phyloP scores from a whole-genome alignment of 1,140 invertebrate genomes.

The Helicoverpa armigera region DNA sequence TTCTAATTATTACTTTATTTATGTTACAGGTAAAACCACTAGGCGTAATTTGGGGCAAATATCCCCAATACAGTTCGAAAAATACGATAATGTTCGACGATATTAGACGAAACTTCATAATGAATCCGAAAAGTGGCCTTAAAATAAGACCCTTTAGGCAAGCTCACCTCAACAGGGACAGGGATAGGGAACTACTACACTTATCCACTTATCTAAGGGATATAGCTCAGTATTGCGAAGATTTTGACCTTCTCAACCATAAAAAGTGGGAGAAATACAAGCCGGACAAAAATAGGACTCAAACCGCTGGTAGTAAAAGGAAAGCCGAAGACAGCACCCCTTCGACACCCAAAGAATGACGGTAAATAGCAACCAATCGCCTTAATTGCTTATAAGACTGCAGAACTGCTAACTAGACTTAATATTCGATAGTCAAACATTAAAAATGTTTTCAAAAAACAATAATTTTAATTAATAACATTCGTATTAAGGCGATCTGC shows the following conservation, averaged over 20 bases:
- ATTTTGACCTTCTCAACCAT: conserved; percentile 95
- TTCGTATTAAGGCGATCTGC: conserved; percentile 25
- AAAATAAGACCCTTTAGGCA: conserved; percentile 96
- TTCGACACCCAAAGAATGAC: conserved; percentile 74
- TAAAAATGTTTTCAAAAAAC: conserved; percentile 37
- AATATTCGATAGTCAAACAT: conserved; percentile 26
- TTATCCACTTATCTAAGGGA: conserved; percentile 94
- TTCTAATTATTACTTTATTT: too few species aligned
- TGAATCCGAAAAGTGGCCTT: conserved; percentile 98
- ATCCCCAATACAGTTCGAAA: conserved; percentile 93
- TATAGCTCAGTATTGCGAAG: conserved; percentile 93
- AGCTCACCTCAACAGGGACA: conserved; percentile 95
- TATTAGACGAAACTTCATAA: conserved; percentile 98
- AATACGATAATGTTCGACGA: conserved; percentile 99
- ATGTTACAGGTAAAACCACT: conserved; percentile 95
- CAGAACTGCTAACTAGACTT: neutral
- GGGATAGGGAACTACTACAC: conserved; percentile 94
- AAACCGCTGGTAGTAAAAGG: conserved; percentile 78
- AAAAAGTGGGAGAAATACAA: conserved; percentile 96
- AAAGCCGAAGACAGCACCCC: conserved; percentile 81
- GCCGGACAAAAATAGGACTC: conserved; percentile 83
- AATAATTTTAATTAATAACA: conserved; percentile 14
- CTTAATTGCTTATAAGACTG: conserved; percentile 47
- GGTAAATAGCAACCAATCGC: conserved; percentile 50
- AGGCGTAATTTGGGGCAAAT: conserved; percentile 99